Evolutionary conservation across 2,797 vertebrate genomes (phyloP).

Genomic region (Chrysocyon brachyurus): DNA sequence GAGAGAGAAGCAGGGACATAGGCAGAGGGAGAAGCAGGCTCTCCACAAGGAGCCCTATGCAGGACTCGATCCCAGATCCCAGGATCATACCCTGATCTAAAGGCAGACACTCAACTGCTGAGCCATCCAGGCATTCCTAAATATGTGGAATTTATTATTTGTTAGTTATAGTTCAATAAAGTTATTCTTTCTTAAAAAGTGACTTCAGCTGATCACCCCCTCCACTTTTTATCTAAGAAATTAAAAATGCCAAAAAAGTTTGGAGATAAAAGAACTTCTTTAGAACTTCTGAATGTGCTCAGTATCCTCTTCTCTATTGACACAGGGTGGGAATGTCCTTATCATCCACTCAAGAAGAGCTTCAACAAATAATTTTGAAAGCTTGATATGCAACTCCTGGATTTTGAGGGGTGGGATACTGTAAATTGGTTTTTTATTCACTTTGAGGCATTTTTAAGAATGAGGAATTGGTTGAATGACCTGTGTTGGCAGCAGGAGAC

Average conservation of each 20-base stretch:
- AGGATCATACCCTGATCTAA: no score
- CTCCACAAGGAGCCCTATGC: no score
- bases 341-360: not conserved
- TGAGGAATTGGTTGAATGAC: not conserved
- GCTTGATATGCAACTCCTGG: not conserved
- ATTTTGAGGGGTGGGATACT: not conserved
- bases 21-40: no score
- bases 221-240: not conserved
- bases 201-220: not conserved
- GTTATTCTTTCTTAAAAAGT: not conserved
- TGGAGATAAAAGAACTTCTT: not conserved
- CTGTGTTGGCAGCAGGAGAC: not conserved
- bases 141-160: not conserved
- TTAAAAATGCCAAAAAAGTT: not conserved
- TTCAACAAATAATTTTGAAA: not conserved
- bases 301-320: not conserved
- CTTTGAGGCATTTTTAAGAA: not conserved
- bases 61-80: no score
- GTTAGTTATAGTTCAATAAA: not conserved
- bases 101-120: no score
- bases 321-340: not conserved
- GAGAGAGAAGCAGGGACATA: no score
- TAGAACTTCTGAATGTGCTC: not conserved
- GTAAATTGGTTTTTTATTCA: not conserved
- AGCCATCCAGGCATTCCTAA: no score